These are phyloP conservation scores for Alouatta palliata DNA, from an alignment of 2,113 vertebrate species.

Conservation along the genomic window DNA sequence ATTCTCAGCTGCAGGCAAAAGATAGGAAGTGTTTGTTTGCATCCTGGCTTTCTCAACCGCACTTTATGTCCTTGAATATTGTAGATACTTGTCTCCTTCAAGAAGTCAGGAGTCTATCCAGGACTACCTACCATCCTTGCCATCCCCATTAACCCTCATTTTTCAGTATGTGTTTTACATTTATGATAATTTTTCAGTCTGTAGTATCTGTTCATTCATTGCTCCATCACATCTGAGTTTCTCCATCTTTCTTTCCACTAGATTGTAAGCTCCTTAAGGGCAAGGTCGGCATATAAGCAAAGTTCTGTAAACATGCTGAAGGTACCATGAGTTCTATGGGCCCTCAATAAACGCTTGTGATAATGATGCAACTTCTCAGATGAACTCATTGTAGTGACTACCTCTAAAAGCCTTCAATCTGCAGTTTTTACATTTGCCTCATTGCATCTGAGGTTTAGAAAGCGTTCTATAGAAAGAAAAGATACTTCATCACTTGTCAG, in stretches of 20 bases:
- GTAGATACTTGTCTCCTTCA: background rate
- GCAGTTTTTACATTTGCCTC: background rate
- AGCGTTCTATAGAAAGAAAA: background rate
- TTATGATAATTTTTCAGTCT: conserved; percentile 1
- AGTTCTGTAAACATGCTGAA: conserved; percentile 48
- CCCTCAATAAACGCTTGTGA: conserved; percentile 45
- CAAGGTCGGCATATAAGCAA: conserved; percentile 51
- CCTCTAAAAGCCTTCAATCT: background rate
- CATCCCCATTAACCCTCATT: conserved; percentile 4
- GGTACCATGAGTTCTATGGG: background rate
- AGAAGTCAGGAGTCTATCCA: background rate
- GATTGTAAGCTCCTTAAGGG: conserved; percentile 68
- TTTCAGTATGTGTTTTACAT: background rate
- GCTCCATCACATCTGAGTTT: conserved; percentile 31
- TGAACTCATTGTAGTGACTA: conserved; percentile 5
- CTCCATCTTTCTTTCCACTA: conserved; percentile 17
- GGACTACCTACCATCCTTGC: background rate
- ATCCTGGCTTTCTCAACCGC: background rate
- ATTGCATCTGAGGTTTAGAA: background rate
- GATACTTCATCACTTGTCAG: background rate
- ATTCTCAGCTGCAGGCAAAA: background rate
- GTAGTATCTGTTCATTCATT: conserved; percentile 28
- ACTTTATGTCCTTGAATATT: background rate
- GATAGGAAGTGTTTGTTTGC: background rate
- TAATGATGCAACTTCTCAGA: conserved; percentile 39